Conservation (phyloP, 2,797 vertebrate genomes). For the Petrocephalus sullivani region DNA sequence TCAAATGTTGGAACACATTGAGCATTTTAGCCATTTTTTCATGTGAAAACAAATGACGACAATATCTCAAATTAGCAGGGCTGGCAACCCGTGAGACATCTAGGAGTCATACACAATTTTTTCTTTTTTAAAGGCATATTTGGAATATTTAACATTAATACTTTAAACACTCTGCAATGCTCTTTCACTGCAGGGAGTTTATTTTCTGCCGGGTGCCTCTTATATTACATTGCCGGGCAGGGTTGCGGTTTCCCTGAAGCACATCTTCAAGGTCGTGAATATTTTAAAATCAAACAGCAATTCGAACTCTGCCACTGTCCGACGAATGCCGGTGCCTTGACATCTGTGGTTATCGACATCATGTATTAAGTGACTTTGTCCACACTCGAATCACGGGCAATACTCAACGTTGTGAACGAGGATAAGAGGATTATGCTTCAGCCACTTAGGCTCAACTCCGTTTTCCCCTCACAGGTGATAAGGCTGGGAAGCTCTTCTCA, state of each 20-base stretch:
- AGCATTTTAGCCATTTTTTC: not conserved
- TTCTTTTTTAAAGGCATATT: not conserved
- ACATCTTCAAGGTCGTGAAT: conserved; percentile 29
- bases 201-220: not conserved
- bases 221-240: not conserved
- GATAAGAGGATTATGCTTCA: not conserved
- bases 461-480: conserved; percentile 19
- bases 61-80: not conserved
- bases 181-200: not conserved
- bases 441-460: not conserved
- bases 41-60: not conserved
- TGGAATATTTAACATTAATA: not conserved
- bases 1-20: not conserved
- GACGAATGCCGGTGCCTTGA: not conserved
- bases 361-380: not conserved
- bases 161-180: not conserved
- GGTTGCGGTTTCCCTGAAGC: conserved; percentile 13
- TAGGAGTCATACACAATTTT: not conserved
- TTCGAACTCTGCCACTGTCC: not conserved
- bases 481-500: conserved; percentile 21
- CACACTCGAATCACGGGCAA: conserved; percentile 9
- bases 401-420: not conserved
- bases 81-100: not conserved
- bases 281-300: conserved; percentile 6
- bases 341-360: not conserved